Percentiles rank a stretch among this genome's conserved stretches.
Evolutionary conservation across 2,113 vertebrate genomes (phyloP).

Genomic region (Vanacampus margaritifer): DNA sequence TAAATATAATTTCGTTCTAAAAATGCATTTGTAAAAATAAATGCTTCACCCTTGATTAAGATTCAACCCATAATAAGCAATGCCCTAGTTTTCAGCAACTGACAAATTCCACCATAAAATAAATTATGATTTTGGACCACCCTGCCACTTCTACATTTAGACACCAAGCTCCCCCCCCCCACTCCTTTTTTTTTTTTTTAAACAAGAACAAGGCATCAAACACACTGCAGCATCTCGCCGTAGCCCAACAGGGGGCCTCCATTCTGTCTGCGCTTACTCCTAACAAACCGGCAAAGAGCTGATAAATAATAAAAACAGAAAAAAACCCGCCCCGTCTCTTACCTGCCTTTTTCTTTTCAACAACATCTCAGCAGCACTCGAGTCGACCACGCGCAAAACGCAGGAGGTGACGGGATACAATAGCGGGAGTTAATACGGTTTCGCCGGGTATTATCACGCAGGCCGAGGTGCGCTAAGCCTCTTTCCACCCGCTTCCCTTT

Average conservation of each 20-base stretch:
- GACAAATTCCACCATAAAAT: background rate
- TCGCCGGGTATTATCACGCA: constrained; percentile 49
- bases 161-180: too few species aligned
- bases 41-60: background rate
- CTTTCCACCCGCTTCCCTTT: constrained; percentile 37
- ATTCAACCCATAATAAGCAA: background rate
- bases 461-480: constrained; percentile 44
- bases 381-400: constrained; percentile 20
- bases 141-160: background rate
- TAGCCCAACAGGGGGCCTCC: background rate
- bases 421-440: constrained; percentile 51
- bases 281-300: background rate
- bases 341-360: background rate
- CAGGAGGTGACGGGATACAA: constrained; percentile 38
- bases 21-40: background rate
- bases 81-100: background rate
- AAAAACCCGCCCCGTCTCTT: background rate
- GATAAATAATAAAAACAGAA: background rate
- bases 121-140: background rate
- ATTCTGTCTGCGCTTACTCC: background rate
- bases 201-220: background rate
- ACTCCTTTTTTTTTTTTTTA: background rate
- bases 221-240: background rate
- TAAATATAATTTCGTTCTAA: too few species aligned
- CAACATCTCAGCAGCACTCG: constrained; percentile 12